Evolutionary conservation across 2,888 invertebrate species (phyloP), one percentile per base, ranked within the genome.

Genomic region (Deilephila porcellus): DNA sequence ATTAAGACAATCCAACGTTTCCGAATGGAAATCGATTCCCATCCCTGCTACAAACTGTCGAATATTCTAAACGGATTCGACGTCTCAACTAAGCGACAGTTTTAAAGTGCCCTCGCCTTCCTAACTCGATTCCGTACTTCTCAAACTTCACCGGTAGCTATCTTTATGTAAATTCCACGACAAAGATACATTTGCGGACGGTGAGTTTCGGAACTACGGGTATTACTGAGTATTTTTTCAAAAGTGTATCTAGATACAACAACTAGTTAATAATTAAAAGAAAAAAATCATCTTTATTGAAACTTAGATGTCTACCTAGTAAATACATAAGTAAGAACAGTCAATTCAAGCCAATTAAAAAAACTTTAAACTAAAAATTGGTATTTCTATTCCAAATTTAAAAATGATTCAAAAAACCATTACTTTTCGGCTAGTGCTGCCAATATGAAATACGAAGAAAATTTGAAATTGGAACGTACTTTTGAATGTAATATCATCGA

Each of bases 21-120:
- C 78, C 63, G 71, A 73, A 17, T 6, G 71, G 73, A 34, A 71
- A 8, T 5, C 3, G 32, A 60, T 19, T 20, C 76, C 62, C 84
- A 78, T 78, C 83, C 64, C 82, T 86, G 82, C 63, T 85, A 81
- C 81, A 78, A 89, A 88, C 84, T 86, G 85, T 87, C 87, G 83
- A 90, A 91, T 93, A 91, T 90, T 91, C 85, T 93, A 93, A 94
- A 91, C 92, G 91, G 91, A 92, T 93, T 92, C 91, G 91, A 90
- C 91, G 88, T 93, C 90, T 91, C 91, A 90, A 92, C 93, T 92
- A 89, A 92, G 93, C 91, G 94, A 92, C 94, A 94, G 93, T 94
- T 94, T 92, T 92, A 93, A 93, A 94, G 92, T 93, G 90, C 90
- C 87, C 82, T 81, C 83, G 81, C 84, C 86, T 87, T 87, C 88